Conservation (phyloP, 2,888 invertebrate genomes). For the Urechis unicinctus region DNA sequence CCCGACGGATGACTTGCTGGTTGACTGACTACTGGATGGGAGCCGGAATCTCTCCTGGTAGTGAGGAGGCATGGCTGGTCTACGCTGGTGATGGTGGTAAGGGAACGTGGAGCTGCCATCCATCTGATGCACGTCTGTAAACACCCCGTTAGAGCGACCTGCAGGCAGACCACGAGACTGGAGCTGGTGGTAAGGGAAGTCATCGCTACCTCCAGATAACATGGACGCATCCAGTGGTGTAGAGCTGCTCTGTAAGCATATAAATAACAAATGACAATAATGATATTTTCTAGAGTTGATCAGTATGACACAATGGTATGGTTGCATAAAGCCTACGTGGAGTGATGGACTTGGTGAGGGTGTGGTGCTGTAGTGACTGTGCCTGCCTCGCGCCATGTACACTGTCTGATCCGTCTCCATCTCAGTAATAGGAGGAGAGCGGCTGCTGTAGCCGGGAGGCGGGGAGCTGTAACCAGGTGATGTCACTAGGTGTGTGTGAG, state of each 20-base stretch:
- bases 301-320: not conserved
- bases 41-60: constrained; percentile 2
- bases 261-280: not conserved
- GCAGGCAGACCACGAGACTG: not conserved
- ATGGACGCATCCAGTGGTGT: constrained; percentile 7
- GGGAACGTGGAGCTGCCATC: constrained; percentile 2
- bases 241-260: constrained; percentile 27
- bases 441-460: not conserved
- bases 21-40: constrained; percentile 8
- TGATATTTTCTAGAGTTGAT: not conserved
- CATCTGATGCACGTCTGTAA: not conserved
- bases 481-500: constrained; percentile 1
- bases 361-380: constrained; percentile 12
- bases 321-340: constrained; percentile 14
- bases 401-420: constrained; percentile 13
- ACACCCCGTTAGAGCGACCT: not conserved
- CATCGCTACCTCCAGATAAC: not conserved
- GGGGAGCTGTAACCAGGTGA: constrained; percentile 8
- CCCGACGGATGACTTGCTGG: not conserved
- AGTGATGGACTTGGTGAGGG: constrained; percentile 21
- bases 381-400: no score
- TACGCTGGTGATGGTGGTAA: not conserved
- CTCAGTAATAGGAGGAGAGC: constrained; percentile 10
- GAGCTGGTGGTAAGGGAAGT: constrained; percentile 1
- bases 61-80: not conserved